Percentiles rank a stretch among this genome's conserved stretches.
These are phyloP conservation scores for Microplitis demolitor DNA, from an alignment of 1,140 invertebrate genomes.

Conservation along the genomic window DNA sequence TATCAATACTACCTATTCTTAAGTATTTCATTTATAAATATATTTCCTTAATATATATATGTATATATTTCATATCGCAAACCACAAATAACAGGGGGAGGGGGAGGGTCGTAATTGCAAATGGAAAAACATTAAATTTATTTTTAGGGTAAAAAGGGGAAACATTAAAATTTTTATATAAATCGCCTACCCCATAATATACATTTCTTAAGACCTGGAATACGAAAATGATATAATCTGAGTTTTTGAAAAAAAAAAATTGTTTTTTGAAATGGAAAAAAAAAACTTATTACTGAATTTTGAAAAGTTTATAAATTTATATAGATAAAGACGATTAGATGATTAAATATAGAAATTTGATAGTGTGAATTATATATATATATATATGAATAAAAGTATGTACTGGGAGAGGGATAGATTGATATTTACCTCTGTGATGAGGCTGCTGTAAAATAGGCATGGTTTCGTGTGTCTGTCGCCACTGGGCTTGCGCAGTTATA, in stretches of 20 bases:
- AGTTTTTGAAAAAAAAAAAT: background rate
- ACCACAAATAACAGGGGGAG: no score
- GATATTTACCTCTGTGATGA: conserved; percentile 60
- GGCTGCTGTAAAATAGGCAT: conserved; percentile 54
- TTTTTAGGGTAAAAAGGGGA: background rate
- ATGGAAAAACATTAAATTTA: conserved; percentile 25
- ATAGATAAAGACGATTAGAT: no score
- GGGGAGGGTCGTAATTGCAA: background rate
- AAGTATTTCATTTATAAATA: background rate
- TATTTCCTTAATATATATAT: no score
- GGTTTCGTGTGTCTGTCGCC: conserved; percentile 64
- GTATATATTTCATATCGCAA: no score
- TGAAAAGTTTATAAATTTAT: no score
- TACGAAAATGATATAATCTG: conserved; percentile 51
- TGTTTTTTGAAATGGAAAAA: no score
- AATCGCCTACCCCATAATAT: conserved; percentile 51
- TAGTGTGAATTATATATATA: background rate
- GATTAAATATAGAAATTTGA: background rate
- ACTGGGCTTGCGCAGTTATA: conserved; percentile 64
- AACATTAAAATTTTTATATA: conserved; percentile 14
- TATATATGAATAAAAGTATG: conserved; percentile 19
- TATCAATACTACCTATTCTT: background rate
- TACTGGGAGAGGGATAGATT: background rate
- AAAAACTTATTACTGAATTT: no score
- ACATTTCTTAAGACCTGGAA: conserved; percentile 56